Base-by-base conservation (phyloP, 2,113 vertebrate species). In the Brachypteracias leptosomus region DNA sequence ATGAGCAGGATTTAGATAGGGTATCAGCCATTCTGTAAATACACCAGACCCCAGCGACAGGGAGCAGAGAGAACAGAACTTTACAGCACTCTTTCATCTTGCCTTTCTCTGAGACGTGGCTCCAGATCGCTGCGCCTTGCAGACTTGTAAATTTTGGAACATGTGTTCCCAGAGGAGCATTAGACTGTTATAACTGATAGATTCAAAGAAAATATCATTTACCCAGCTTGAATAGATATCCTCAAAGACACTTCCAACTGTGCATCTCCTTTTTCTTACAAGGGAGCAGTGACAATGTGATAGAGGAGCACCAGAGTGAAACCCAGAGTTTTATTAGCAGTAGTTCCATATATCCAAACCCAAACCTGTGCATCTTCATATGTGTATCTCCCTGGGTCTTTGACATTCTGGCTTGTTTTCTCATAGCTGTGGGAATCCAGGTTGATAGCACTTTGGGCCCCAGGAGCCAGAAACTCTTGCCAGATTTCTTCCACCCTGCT, bases 371-470 rank as follows among this genome's bases (percentile, higher is more conserved):
- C 99, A 31, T 99, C 99, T 97, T 99, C 99, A 24, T 98, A 99
- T 52, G 99, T 99, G 93, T 99, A 99, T 96, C 99, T 98, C 51
- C 99, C 99, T 17, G 99, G 98, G 91, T 99, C 99, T 96, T 99
- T 99, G 96, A 99, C 98, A 87, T 99, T 99, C 97, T 99, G 99
- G 96, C 99, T 99, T 96, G 99, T 99, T 95, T 98, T 98, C 96
- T 99, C 99, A 62, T 99, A 99, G 97, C 99, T 99, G 97, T 99
- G 99, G 93, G 99, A 99, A 97, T 99, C 99, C 98, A 99, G 97
- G 96, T 99, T 99, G 98, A 99, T 99, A 88, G 99, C 98, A 94
- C 99, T 99, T 67, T 98, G 98, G 35, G 99, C 99, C 35, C 99
- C 99, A 28, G 99, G 99, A 40, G 99, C 99, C 86, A 99, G 97